Evolutionary conservation across 2,113 vertebrate genomes (phyloP).

Genomic region (Halichoerus grypus): DNA sequence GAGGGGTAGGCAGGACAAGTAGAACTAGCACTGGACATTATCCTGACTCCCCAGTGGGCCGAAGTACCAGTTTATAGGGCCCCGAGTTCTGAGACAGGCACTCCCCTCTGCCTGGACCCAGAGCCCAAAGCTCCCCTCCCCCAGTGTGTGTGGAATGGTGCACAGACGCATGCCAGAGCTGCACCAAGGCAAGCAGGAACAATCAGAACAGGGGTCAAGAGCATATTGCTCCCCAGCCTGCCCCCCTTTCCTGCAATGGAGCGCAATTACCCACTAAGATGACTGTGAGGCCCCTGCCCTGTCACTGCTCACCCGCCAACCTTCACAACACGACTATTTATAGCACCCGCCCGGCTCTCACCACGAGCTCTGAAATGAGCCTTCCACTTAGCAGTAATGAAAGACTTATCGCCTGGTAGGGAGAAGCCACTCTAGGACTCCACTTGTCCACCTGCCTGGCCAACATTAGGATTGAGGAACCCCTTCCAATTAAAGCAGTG

Average conservation of each 20-base stretch:
- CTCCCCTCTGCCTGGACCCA: not conserved
- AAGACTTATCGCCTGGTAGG: slow-evolving; percentile 43
- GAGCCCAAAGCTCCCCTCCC: not conserved
- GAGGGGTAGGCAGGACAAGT: not conserved
- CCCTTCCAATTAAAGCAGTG: slow-evolving; percentile 35
- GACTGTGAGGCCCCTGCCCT: slow-evolving; percentile 45
- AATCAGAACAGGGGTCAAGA: slow-evolving; percentile 30
- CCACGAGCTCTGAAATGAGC: slow-evolving; percentile 70
- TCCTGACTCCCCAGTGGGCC: not conserved
- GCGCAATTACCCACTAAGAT: slow-evolving; percentile 57
- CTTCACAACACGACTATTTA: slow-evolving; percentile 79
- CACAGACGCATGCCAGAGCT: not conserved
- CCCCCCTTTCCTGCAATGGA: not conserved
- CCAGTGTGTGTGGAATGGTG: not conserved
- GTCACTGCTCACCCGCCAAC: slow-evolving; percentile 64
- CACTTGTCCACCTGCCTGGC: not conserved
- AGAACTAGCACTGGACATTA: not conserved
- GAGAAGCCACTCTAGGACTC: slow-evolving; percentile 66
- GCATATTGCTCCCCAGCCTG: not conserved
- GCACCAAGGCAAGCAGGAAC: not conserved
- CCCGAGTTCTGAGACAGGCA: not conserved
- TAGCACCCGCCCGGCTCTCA: slow-evolving; percentile 67
- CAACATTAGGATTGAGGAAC: not conserved
- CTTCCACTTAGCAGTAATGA: slow-evolving; percentile 76
- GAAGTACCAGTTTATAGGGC: not conserved